Conservation (phyloP, 2,113 vertebrate genomes). For the Amia ocellicauda region DNA sequence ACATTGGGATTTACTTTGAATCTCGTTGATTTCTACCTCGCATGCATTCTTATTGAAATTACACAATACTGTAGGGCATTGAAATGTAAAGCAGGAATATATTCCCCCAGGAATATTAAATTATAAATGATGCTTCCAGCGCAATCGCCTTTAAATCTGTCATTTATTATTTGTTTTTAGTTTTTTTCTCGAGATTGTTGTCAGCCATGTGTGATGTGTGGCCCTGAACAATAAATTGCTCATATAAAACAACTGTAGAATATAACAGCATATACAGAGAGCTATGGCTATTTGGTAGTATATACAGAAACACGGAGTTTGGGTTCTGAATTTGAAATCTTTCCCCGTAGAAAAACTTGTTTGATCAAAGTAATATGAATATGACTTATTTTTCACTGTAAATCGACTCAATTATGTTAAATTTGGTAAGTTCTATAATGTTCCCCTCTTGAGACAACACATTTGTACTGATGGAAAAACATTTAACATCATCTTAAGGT, state of each 20-base stretch:
- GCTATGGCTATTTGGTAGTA: too few relatives aligned
- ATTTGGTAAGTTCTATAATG: too few relatives aligned
- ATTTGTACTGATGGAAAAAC: too few relatives aligned
- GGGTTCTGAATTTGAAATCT: too few relatives aligned
- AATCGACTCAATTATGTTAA: too few relatives aligned
- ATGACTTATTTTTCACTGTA: too few relatives aligned
- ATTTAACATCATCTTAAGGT: too few relatives aligned
- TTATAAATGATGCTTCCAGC: conserved; percentile 7
- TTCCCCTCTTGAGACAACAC: too few relatives aligned
- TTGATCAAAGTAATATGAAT: too few relatives aligned
- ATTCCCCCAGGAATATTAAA: neutral
- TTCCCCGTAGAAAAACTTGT: too few relatives aligned
- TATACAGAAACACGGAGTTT: too few relatives aligned
- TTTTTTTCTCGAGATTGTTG: neutral
- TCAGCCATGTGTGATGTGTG: neutral
- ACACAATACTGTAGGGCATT: neutral
- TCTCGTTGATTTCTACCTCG: neutral
- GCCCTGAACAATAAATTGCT: neutral
- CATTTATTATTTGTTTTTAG: conserved; percentile 2
- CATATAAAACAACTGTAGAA: neutral
- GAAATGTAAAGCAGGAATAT: conserved; percentile 4
- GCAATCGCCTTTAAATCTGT: conserved; percentile 4
- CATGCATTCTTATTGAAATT: neutral
- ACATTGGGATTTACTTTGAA: neutral
- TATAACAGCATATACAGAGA: too few relatives aligned